phyloP scores from a whole-genome alignment of 1,140 invertebrate species.

The Leptestheria dahalacensis region DNA sequence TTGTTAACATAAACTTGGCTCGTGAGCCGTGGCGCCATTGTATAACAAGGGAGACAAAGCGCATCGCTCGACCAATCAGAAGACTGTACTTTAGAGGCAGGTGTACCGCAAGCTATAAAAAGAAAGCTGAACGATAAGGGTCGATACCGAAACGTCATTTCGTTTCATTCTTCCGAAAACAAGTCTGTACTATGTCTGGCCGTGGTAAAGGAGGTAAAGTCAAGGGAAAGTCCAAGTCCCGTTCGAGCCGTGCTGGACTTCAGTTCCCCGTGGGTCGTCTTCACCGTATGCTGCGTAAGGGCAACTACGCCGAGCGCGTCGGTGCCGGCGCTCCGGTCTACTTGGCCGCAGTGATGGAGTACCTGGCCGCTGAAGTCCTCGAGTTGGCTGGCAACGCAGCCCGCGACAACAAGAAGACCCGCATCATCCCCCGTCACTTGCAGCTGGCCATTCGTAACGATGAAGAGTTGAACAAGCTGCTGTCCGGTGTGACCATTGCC shows the following conservation, averaged over 20 bases:
- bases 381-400: slow-evolving; percentile 70
- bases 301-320: slow-evolving; percentile 53
- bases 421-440: slow-evolving; percentile 37
- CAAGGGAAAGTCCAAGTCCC: slow-evolving; percentile 43
- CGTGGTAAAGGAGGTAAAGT: slow-evolving; percentile 45
- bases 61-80: too few relatives aligned
- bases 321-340: slow-evolving; percentile 54
- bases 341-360: slow-evolving; percentile 42
- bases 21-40: too few relatives aligned
- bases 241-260: slow-evolving; percentile 45
- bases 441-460: slow-evolving; percentile 36
- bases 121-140: too few relatives aligned
- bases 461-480: slow-evolving; percentile 37
- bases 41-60: too few relatives aligned
- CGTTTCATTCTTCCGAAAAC: too few relatives aligned
- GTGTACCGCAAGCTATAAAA: too few relatives aligned
- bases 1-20: too few relatives aligned
- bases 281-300: slow-evolving; percentile 48
- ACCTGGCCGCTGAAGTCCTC: slow-evolving; percentile 50
- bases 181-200: slow-evolving; percentile 32
- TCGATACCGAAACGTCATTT: too few relatives aligned
- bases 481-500: slow-evolving; percentile 29
- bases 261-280: slow-evolving; percentile 56
- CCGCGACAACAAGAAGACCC: slow-evolving; percentile 37
- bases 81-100: too few relatives aligned